Evolutionary conservation across 2,797 vertebrate species (phyloP).

Genomic region (Pangasius djambal): DNA sequence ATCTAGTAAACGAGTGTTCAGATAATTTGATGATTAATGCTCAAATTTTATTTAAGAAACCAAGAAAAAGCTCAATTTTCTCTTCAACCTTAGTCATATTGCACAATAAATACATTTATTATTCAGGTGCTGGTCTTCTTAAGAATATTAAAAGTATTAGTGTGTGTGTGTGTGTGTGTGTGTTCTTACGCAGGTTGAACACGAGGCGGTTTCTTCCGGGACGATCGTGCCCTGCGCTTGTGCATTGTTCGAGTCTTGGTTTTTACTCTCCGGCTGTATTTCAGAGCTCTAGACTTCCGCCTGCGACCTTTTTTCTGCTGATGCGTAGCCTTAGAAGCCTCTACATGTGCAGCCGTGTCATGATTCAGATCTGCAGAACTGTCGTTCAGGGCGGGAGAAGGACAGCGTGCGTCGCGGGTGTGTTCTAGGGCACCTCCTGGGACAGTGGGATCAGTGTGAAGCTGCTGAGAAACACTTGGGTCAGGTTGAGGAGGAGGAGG

Average conservation of each 20-base stretch:
- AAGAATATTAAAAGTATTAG: too few relatives aligned
- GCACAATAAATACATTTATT: too few relatives aligned
- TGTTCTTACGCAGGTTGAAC: neutral
- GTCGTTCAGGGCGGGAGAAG: constrained; percentile 5
- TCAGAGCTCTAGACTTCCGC: neutral
- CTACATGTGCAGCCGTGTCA: neutral
- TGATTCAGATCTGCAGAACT: constrained; percentile 10
- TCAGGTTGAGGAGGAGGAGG: neutral
- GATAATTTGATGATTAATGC: too few relatives aligned
- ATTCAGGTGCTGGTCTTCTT: too few relatives aligned
- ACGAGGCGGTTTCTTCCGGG: neutral
- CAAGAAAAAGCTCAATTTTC: too few relatives aligned
- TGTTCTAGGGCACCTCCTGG: neutral
- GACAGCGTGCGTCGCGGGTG: neutral
- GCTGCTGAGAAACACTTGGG: neutral
- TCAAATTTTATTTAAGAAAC: too few relatives aligned
- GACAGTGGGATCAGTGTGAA: too few relatives aligned
- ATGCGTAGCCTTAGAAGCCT: neutral
- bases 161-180: neutral
- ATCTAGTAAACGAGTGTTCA: too few relatives aligned
- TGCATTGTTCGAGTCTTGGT: neutral
- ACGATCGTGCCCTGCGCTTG: neutral
- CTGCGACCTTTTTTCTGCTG: neutral
- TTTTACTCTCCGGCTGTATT: constrained; percentile 12
- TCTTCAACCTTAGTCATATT: too few relatives aligned